Evolutionary conservation across 2,113 vertebrate genomes (phyloP).

Genomic region (Odontophorus gujanensis): DNA sequence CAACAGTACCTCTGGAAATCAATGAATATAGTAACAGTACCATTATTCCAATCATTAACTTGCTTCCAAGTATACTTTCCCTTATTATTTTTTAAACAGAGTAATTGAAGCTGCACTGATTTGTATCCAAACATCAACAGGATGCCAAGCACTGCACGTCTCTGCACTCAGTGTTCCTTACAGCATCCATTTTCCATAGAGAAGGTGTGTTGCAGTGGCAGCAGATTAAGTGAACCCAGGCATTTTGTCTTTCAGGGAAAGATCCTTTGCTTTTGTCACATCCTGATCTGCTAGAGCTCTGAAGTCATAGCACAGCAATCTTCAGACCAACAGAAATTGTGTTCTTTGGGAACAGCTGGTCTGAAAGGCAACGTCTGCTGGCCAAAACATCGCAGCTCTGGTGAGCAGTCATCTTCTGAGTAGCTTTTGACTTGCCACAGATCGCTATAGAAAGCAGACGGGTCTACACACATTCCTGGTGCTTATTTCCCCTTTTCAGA

Average conservation of each 20-base stretch:
- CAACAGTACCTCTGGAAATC: neutral
- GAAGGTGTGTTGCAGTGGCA: neutral
- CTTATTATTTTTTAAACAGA: neutral
- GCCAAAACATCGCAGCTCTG: neutral
- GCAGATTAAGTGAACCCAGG: neutral
- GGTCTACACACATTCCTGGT: neutral
- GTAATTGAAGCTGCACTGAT: neutral
- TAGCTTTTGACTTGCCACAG: neutral
- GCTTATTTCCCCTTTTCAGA: neutral
- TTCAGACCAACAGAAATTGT: neutral
- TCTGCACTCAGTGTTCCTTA: neutral
- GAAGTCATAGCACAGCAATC: neutral
- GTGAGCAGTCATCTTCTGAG: neutral
- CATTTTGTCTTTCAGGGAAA: neutral
- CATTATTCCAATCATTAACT: neutral
- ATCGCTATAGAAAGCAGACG: neutral
- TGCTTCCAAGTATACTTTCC: neutral
- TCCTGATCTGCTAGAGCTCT: neutral
- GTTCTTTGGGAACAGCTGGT: neutral
- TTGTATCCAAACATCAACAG: neutral
- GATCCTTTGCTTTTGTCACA: neutral
- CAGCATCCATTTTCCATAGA: neutral
- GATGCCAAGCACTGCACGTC: neutral
- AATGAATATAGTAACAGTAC: neutral
- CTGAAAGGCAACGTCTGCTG: neutral